These are phyloP conservation scores for Tetragonisca angustula DNA, from an alignment of 2,888 invertebrate genomes.

Conservation along the genomic window DNA sequence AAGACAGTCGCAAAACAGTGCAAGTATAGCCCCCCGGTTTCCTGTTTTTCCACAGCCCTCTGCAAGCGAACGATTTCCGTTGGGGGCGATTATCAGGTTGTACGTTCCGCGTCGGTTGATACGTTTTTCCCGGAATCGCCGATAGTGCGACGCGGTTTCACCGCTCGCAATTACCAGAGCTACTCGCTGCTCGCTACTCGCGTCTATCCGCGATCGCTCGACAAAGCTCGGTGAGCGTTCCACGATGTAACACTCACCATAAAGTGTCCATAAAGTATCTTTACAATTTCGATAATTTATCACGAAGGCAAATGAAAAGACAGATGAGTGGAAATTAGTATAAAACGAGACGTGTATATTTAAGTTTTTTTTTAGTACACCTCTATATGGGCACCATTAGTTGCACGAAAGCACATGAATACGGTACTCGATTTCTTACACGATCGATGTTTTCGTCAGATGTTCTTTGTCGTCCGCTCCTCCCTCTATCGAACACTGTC, in stretches of 20 bases:
- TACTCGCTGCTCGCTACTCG: neutral
- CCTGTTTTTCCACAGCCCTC: constrained; percentile 35
- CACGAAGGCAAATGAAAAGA: too few species aligned
- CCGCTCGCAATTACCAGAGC: neutral
- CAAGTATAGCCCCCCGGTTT: neutral
- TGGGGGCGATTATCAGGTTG: constrained; percentile 32
- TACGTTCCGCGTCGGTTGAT: constrained; percentile 36
- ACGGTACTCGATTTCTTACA: too few species aligned
- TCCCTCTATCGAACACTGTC: too few species aligned
- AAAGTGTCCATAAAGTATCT: too few species aligned
- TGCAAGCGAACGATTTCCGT: constrained; percentile 46
- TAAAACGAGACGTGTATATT: too few species aligned
- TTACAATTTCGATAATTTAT: too few species aligned
- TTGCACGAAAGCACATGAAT: too few species aligned
- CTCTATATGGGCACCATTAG: too few species aligned
- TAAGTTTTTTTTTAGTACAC: too few species aligned
- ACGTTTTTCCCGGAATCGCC: constrained; percentile 47
- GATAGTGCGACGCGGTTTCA: constrained; percentile 12
- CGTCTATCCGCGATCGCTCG: neutral
- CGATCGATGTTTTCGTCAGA: too few species aligned
- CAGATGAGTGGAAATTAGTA: too few species aligned
- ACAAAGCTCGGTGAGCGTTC: neutral
- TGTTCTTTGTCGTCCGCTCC: too few species aligned
- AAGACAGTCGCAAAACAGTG: neutral
- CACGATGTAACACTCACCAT: neutral